Evolutionary conservation across 2,888 invertebrate genomes (phyloP), one percentile per base, ranked within the genome.

Genomic region (Siphonodentalium dalli): DNA sequence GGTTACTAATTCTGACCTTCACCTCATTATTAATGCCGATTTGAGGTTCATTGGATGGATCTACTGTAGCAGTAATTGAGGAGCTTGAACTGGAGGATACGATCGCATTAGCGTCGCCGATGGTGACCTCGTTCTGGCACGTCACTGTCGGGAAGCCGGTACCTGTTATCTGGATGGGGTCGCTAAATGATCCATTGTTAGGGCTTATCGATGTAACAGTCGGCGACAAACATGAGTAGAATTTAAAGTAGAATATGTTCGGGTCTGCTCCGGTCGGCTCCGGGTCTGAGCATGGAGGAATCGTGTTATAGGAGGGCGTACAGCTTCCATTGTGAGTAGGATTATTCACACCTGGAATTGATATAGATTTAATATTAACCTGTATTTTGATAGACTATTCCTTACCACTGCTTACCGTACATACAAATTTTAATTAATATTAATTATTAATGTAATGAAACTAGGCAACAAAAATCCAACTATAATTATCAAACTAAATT

Each of bases 61-160:
- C 61, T 26, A 68, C 45, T 0, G n/a, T 56, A 26, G 66, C 64
- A 7, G 47, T 51, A 0, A 68, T 39, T 18, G 29, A 29, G 1
- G 45, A 39, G 2, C 39, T 33, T 13, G 54, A 37, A 0, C 63
- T 46, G 0, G 49, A 47, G 8, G 54, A 44, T 7, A 62, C 56
- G 15, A 27, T 33, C 38, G 64, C 66, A 13, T 38, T 39, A 31
- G 44, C 49, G 39, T 53, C 52, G 1, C 63, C 68, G 35, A 69
- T 58, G 0, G 20, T 51, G 21, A 71, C 52, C 48, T 73, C 71
- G 47, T 73, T 71, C 33, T 66, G 65, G 49, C 72, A 73, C 7
- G 44, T 42, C 2, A 45, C 47, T 1, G 50, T 33, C 6, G 67
- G 63, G 26, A 72, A 63, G 2, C 69, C 69, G 1, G 58, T 54